Evolutionary conservation across 2,888 invertebrate genomes (phyloP).

Genomic region (Tenthredo livida): DNA sequence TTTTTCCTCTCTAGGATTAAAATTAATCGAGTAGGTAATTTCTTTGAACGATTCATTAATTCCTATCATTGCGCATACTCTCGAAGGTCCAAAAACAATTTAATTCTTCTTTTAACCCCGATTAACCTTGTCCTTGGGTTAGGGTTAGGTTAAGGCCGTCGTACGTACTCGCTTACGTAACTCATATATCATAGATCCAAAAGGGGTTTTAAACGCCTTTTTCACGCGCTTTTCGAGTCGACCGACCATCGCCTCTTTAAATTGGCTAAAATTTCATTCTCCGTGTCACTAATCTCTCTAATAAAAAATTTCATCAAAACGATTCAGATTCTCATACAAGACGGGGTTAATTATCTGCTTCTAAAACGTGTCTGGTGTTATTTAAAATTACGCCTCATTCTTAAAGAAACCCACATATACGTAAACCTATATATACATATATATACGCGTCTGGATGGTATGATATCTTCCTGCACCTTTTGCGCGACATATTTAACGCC

Average conservation of each 20-base stretch:
- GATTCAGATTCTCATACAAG: constrained; percentile 28
- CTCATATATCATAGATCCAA: constrained; percentile 19
- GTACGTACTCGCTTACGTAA: constrained; percentile 27
- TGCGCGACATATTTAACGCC: constrained; percentile 12
- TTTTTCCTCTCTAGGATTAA: neutral
- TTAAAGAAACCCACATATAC: neutral
- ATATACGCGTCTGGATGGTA: neutral
- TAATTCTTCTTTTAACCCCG: constrained; percentile 49
- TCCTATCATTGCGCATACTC: no score
- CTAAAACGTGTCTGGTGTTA: neutral
- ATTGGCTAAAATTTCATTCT: constrained; percentile 30
- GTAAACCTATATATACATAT: no score
- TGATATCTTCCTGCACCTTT: neutral
- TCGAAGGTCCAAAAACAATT: constrained; percentile 52
- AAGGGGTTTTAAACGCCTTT: neutral
- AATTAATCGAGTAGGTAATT: constrained; percentile 20
- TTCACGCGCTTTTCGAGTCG: constrained; percentile 19
- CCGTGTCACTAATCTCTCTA: constrained; percentile 22
- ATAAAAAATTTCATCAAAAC: neutral
- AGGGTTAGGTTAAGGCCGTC: constrained; percentile 38
- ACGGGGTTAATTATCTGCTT: neutral
- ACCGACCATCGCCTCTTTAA: constrained; percentile 20
- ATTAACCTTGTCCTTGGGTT: constrained; percentile 52
- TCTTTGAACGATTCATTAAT: neutral
- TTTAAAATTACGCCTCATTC: neutral